phyloP scores from a whole-genome alignment of 2,113 vertebrate genomes.

The Pterocles orientalis region DNA sequence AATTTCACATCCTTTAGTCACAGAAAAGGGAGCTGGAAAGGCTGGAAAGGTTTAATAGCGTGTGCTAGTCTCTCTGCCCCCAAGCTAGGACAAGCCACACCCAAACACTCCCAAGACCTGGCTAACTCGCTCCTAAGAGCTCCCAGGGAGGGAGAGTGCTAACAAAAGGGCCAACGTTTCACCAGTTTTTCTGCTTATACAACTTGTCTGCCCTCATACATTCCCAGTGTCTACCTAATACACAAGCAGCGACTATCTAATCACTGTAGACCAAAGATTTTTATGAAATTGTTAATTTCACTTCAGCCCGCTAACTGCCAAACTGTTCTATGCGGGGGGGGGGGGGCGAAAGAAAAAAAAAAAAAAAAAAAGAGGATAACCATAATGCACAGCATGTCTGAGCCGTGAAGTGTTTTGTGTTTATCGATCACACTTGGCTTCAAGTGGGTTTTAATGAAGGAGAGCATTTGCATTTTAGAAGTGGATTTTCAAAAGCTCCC shows the following conservation, averaged over 20 bases:
- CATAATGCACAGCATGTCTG: neutral
- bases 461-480: slow-evolving; percentile 21
- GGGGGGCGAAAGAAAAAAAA: too few species aligned
- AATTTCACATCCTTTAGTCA: neutral
- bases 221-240: neutral
- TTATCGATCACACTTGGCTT: neutral
- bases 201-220: neutral
- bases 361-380: neutral
- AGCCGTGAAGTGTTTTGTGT: neutral
- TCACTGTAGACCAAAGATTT: neutral
- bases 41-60: neutral
- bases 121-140: neutral
- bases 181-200: neutral
- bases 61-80: neutral
- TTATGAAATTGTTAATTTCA: neutral
- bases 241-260: neutral
- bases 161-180: neutral
- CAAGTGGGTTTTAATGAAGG: neutral
- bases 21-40: neutral
- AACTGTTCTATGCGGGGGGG: neutral
- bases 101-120: neutral
- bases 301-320: neutral
- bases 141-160: neutral
- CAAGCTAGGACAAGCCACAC: neutral
- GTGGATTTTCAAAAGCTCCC: neutral